Evolutionary conservation across 2,888 invertebrate genomes (phyloP), one percentile per base, ranked within the genome.

Genomic region (Stenolophus ochropezus): DNA sequence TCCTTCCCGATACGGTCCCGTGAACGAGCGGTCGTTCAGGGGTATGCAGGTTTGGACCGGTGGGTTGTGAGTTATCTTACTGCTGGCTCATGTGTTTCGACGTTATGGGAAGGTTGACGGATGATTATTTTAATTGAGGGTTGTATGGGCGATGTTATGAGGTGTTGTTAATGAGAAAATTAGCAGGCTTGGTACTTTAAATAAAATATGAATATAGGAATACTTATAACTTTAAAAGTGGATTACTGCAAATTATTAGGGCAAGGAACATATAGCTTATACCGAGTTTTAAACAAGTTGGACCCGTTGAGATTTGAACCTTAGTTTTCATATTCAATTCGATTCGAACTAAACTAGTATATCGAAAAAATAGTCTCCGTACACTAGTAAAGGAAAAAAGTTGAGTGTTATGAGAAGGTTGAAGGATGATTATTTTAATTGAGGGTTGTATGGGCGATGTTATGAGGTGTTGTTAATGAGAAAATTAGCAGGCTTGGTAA

Each of bases 1-100:
- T 27, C 61, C 16, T 47, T 65, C 65, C 49, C 21, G 65, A 78
- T 78, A 78, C 78, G 78, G 78, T 65, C 49, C 78, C 18, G 18
- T 8, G 20, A 42, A 42, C 33, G 33, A 42, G 4, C 1, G 11
- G 33, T 11, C 6, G 33, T 42, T 42, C 11, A 11, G 33, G 11
- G 33, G 1, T 42, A 8, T 11, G 33, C 33, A n/a, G n/a, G n/a
- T n/a, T n/a, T 42, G 33, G 33, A 42, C 33, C 33, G 11, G 33
- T 42, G 33, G 33, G 33, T 11, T 42, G 33, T 42, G 33, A 42
- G 33, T 42, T 42, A 42, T 42, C 11, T 42, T 42, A 42, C 11
- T 42, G 33, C 11, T 42, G 33, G 6, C 11, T 42, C 33, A 42
- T 11, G 11, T 42, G 33, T 42, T 42, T 42, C 33, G 11, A 42